Percentiles rank a stretch among this genome's conserved stretches.
Evolutionary conservation across 2,113 vertebrate genomes (phyloP).

Genomic region (Rynchops niger): DNA sequence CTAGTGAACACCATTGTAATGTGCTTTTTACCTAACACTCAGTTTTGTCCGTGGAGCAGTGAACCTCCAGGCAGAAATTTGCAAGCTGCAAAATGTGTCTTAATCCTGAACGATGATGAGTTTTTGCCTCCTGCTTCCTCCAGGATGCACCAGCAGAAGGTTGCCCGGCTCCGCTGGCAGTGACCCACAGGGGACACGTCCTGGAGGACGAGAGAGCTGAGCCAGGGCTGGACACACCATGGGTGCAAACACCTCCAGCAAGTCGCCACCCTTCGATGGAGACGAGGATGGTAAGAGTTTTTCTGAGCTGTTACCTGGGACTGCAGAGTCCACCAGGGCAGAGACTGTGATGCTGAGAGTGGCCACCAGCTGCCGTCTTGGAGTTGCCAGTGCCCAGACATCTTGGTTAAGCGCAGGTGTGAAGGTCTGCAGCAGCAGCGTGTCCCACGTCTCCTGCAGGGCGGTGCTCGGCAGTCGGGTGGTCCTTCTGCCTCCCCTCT

Average conservation of each 20-base stretch:
- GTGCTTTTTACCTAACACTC: background rate
- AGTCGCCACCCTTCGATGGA: slow-evolving; percentile 73
- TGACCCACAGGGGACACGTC: background rate
- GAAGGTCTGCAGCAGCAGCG: background rate
- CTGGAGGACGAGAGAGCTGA: background rate
- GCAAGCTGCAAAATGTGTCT: background rate
- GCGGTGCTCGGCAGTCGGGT: background rate
- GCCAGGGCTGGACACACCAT: slow-evolving; percentile 67
- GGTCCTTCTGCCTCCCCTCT: background rate
- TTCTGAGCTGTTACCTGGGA: background rate
- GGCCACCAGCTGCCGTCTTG: rapidly evolving
- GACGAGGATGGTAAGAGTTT: slow-evolving; percentile 85
- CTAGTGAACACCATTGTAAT: background rate
- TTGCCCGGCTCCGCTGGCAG: background rate
- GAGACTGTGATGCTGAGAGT: background rate
- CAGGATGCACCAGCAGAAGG: background rate
- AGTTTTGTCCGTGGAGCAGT: background rate
- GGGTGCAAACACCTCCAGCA: slow-evolving; percentile 93
- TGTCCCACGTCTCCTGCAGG: background rate
- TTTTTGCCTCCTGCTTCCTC: background rate
- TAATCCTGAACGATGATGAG: background rate
- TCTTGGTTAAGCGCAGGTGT: background rate
- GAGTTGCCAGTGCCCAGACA: rapidly evolving
- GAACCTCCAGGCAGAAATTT: background rate
- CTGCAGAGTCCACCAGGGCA: background rate